A percentile compares a stretch with the other conserved stretches of the same genome.
Evolutionary conservation across 2,888 invertebrate genomes (phyloP).

Genomic region (Laothoe populi): DNA sequence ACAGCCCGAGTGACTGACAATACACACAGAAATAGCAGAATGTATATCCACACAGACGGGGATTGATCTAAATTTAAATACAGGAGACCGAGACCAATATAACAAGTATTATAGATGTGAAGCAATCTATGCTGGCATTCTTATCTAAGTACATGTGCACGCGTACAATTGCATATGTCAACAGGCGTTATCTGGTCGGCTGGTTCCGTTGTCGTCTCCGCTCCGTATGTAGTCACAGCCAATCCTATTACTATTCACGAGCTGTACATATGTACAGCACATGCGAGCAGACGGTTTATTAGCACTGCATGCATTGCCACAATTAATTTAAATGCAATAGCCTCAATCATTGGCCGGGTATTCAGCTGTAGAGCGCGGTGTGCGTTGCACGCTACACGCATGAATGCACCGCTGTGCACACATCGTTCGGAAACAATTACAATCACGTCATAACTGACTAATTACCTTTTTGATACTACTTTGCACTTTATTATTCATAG

Average conservation of each 20-base stretch:
- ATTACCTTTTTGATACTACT: slow-evolving; percentile 44
- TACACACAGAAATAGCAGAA: neutral
- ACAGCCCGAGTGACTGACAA: slow-evolving; percentile 3
- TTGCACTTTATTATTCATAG: slow-evolving; percentile 40
- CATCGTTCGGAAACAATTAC: slow-evolving; percentile 47
- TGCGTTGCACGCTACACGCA: slow-evolving; percentile 45
- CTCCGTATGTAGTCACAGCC: slow-evolving; percentile 71
- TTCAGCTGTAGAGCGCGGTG: slow-evolving; percentile 47
- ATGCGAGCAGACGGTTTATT: slow-evolving; percentile 57
- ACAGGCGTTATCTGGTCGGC: slow-evolving; percentile 22
- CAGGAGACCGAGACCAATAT: neutral
- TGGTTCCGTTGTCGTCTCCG: slow-evolving; percentile 20
- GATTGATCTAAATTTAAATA: neutral
- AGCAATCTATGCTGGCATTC: neutral
- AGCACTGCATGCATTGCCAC: slow-evolving; percentile 67
- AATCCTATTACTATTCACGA: slow-evolving; percentile 66
- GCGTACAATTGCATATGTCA: slow-evolving; percentile 23
- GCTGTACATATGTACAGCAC: slow-evolving; percentile 42
- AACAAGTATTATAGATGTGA: neutral
- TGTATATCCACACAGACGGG: neutral
- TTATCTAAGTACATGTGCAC: slow-evolving; percentile 11
- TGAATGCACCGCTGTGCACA: slow-evolving; percentile 46
- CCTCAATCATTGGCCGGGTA: slow-evolving; percentile 72
- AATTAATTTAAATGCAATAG: slow-evolving; percentile 81
- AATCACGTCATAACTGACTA: slow-evolving; percentile 50